Percentiles rank a stretch among this genome's conserved stretches.
Evolutionary conservation across 2,888 invertebrate genomes (phyloP).

Genomic region (Callinectes sapidus): DNA sequence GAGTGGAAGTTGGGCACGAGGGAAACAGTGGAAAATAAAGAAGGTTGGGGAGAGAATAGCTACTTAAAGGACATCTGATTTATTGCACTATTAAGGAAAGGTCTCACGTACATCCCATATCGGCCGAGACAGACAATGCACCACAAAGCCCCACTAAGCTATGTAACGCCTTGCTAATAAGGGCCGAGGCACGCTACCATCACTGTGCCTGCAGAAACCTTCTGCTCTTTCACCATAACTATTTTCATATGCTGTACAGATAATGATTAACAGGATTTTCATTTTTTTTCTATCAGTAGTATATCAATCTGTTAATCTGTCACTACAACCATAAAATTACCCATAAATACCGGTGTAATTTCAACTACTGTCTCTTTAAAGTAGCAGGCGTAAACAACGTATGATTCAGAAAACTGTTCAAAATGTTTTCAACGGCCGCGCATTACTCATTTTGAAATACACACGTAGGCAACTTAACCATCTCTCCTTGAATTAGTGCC

Average conservation of each 20-base stretch:
- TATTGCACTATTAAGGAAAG: background rate
- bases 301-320: too few relatives aligned
- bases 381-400: too few relatives aligned
- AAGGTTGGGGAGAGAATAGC: background rate
- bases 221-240: background rate
- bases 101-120: background rate
- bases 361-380: too few relatives aligned
- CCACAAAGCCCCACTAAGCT: background rate
- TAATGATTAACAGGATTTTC: too few relatives aligned
- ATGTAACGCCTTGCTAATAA: background rate
- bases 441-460: background rate
- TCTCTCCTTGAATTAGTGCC: background rate
- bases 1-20: background rate
- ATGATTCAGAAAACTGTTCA: too few relatives aligned
- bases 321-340: too few relatives aligned
- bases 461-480: background rate
- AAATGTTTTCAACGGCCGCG: background rate
- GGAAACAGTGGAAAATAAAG: background rate
- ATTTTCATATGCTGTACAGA: background rate
- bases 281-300: too few relatives aligned
- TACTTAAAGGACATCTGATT: background rate
- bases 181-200: background rate
- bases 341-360: too few relatives aligned
- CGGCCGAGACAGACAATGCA: slow-evolving; percentile 6
- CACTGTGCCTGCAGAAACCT: background rate